Base-by-base conservation (phyloP, 2,113 vertebrate genomes). In the Hippoglossus stenolepis region DNA sequence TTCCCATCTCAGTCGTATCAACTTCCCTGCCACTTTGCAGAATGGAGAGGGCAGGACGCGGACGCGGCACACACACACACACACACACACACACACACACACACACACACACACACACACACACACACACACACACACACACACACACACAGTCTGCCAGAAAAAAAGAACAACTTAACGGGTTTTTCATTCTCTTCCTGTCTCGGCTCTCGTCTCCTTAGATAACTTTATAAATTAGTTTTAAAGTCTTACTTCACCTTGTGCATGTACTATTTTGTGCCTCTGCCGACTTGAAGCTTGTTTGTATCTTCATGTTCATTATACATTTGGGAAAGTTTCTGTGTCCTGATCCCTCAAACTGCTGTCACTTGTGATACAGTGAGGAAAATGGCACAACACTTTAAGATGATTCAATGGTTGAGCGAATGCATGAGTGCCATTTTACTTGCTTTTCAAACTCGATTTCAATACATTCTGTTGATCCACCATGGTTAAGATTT, bases 1-100 rank as follows among this genome's bases (percentile, higher is more conserved):
- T 80, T 90, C 80, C 84, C 90, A 85, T 87, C 86, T 81, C 83
- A 65, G 73, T 63, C 38, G 70, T 84, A 72, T 86, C 82, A 86
- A 64, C 35, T 35, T 77, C 81, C 65, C 79, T 80, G 65, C 77
- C 79, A 74, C 67, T 57, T 75, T 64, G 58, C 51, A 88, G 71
- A 73, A 62, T 51, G 67, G 65, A 82, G 59, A 75, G 71, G 68
- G 64, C 70, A 77, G 73, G 38, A 75, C n/a, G n/a, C n/a, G n/a
- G n/a, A n/a, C n/a, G n/a, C n/a, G n/a, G n/a, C n/a, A n/a, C n/a
- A n/a, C n/a, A n/a, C n/a, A n/a, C 59, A 66, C 76, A 75, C 68
- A 80, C 70, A 76, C 53, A 57, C 45, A 45, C 38, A 62, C 54
- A 11, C 13, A 51, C 56, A 65, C 66, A 56, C 67, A 47, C 14